Base-by-base conservation (phyloP, 2,113 vertebrate genomes). In the Tenebrosternarchus preto region DNA sequence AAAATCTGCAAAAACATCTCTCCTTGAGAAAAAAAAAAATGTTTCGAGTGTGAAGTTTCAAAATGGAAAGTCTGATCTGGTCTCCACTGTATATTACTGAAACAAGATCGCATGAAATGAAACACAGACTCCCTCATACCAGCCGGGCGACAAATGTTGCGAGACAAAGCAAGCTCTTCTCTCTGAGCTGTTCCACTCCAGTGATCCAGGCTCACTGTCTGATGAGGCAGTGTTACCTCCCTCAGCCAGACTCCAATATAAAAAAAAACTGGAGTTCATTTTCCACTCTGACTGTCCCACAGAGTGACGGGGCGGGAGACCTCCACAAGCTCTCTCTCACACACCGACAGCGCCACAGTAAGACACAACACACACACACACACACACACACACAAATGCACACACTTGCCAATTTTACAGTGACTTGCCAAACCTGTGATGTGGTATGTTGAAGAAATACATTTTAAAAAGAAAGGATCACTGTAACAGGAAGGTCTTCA, bases 111-210 rank as follows among this genome's bases (percentile, higher is more conserved):
- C n/a, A 82, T 64, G 80, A 82, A 72, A 85, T 57, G 68, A 79
- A 66, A 84, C 59, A 80, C 27, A 76, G 76, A 82, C 76, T 85
- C 83, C 72, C 61, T 76, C 72, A 85, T 79, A 82, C 59, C 72
- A 25, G 39, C 59, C 50, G 66, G 25, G 72, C 25, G 55, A 36
- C 46, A 31, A 64, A 4, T 80, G 67, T 82, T 43, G 33, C 78
- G 43, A 76, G 59, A 80, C 80, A 82, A 79, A 82, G 79, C 83
- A 76, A 19, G 25, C 80, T 76, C 71, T 12, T 82, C 83, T 76
- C 64, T 82, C 64, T 80, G 17, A 74, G 69, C 80, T 57, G 80
- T 82, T 85, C 76, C 71, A 78, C 80, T 85, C 29, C 66, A 82
- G 67, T 69, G 83, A 60, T 4, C 71, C 43, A 81, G 71, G 79